Evolutionary conservation across 2,797 vertebrate species (phyloP).

Genomic region (Apogon hyalosoma): DNA sequence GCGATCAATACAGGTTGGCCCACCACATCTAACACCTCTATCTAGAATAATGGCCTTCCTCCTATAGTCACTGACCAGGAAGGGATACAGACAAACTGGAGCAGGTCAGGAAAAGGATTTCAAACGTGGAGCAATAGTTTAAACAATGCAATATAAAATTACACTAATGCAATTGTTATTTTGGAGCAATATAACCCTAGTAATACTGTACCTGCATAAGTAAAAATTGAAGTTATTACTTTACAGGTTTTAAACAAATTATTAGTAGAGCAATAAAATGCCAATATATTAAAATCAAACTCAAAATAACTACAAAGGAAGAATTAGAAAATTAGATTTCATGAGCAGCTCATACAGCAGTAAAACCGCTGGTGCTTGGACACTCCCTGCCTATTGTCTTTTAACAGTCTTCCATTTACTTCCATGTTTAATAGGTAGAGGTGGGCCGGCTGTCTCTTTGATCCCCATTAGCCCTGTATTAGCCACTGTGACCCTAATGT

Average conservation of each 20-base stretch:
- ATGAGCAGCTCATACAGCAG: constrained; percentile 27
- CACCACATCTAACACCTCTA: constrained; percentile 76
- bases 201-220: not conserved
- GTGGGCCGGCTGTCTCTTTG: constrained; percentile 74
- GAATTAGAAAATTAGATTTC: constrained; percentile 33
- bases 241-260: not conserved
- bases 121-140: constrained; percentile 7
- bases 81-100: constrained; percentile 49
- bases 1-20: constrained; percentile 76
- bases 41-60: constrained; percentile 76
- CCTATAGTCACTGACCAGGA: constrained; percentile 72
- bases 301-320: constrained; percentile 15
- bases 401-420: constrained; percentile 65
- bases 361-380: constrained; percentile 56
- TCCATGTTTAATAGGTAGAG: constrained; percentile 70
- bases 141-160: constrained; percentile 11
- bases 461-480: constrained; percentile 82
- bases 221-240: not conserved
- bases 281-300: constrained; percentile 13
- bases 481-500: constrained; percentile 83
- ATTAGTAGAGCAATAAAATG: constrained; percentile 9
- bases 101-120: constrained; percentile 16
- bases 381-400: constrained; percentile 60
- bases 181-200: not conserved
- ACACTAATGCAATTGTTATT: not conserved